A percentile compares a stretch with the other conserved stretches of the same genome.
Conservation (phyloP, 2,797 vertebrate species). For the Tinamus major region DNA sequence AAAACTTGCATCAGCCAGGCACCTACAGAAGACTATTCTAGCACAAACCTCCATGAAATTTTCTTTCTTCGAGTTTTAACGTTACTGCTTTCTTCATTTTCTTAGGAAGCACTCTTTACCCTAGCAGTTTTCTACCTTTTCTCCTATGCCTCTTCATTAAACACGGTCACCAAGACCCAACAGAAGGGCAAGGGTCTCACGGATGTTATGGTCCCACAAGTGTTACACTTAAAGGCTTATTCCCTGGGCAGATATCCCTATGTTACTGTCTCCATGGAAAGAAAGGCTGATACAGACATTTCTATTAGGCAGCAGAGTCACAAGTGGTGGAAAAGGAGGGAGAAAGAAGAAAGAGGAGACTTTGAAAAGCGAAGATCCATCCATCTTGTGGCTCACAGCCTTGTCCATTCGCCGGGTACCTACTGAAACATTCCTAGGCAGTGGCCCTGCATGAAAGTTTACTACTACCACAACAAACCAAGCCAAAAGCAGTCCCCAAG, state of each 20-base stretch:
- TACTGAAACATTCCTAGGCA: neutral
- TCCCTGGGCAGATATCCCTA: neutral
- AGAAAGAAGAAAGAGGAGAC: neutral
- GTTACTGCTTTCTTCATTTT: neutral
- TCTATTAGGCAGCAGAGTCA: neutral
- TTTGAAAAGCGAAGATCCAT: neutral
- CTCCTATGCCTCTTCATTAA: neutral
- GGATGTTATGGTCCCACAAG: neutral
- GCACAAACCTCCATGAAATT: neutral
- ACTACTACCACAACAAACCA: neutral
- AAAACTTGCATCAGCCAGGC: too few species aligned
- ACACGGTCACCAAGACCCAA: fast-evolving
- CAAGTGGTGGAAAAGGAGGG: neutral
- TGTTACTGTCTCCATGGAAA: neutral
- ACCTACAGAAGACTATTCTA: neutral
- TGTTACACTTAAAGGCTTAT: neutral
- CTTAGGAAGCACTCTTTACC: neutral
- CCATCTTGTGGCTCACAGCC: neutral
- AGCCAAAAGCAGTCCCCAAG: neutral
- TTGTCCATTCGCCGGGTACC: neutral
- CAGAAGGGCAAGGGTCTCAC: neutral
- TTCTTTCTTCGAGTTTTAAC: neutral
- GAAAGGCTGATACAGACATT: neutral
- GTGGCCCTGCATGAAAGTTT: neutral
- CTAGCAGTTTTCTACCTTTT: neutral